Evolutionary conservation across 1,140 invertebrate species (phyloP).

Genomic region (Galleria mellonella): DNA sequence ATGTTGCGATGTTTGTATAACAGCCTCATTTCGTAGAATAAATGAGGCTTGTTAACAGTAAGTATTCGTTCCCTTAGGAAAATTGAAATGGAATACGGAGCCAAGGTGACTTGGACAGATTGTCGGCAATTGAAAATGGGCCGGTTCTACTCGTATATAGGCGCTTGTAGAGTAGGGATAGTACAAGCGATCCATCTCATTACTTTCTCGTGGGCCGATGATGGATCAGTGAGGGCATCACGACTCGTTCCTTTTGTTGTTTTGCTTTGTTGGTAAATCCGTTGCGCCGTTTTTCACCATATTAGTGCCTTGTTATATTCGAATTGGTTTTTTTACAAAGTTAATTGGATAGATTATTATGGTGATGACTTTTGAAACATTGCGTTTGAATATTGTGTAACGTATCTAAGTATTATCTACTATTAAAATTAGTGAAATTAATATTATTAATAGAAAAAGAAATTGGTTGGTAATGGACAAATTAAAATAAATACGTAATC

Average conservation of each 20-base stretch:
- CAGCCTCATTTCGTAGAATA: constrained; percentile 23
- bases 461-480: no score
- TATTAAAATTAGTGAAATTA: no score
- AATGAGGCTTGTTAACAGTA: constrained; percentile 22
- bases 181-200: constrained; percentile 62
- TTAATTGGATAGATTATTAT: constrained; percentile 34
- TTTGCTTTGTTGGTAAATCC: constrained; percentile 62
- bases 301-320: constrained; percentile 61
- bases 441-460: no score
- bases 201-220: constrained; percentile 45
- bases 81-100: constrained; percentile 30
- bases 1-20: constrained; percentile 23
- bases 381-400: neutral
- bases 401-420: no score
- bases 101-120: constrained; percentile 45
- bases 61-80: constrained; percentile 21
- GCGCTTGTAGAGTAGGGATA: constrained; percentile 50
- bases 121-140: constrained; percentile 45
- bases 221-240: constrained; percentile 63
- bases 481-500: no score
- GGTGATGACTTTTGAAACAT: constrained; percentile 13
- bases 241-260: constrained; percentile 56
- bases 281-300: constrained; percentile 36
- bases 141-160: constrained; percentile 44
- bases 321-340: constrained; percentile 43